Evolutionary conservation across 2,797 vertebrate genomes (phyloP).

Genomic region (Notamacropus eugenii): DNA sequence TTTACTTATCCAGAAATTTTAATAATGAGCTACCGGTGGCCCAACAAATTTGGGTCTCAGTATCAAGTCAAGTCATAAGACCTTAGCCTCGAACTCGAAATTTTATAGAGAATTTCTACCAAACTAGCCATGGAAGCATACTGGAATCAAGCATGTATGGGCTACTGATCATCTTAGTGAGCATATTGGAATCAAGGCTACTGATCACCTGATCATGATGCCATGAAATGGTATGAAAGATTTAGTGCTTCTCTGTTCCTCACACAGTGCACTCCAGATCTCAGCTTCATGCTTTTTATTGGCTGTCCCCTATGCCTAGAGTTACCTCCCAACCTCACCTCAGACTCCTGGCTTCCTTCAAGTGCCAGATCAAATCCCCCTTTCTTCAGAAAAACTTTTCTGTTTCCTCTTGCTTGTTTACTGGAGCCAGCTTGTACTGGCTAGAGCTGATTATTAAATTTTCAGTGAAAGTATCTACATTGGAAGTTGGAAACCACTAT

Average conservation of each 20-base stretch:
- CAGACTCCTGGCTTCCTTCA: not conserved
- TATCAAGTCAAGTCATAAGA: not conserved
- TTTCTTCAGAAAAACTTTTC: not conserved
- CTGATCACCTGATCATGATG: not conserved
- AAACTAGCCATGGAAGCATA: fast-evolving
- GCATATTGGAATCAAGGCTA: too few species aligned
- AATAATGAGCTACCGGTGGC: not conserved
- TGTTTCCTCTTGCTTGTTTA: not conserved
- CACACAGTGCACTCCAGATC: not conserved
- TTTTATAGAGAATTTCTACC: not conserved
- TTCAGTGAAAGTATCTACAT: not conserved
- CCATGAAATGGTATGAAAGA: not conserved
- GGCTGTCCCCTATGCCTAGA: not conserved
- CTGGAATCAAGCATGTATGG: fast-evolving
- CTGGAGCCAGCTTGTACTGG: not conserved
- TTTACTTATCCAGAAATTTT: not conserved
- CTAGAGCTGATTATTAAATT: not conserved
- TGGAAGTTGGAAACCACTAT: not conserved
- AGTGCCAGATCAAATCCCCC: not conserved
- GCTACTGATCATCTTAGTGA: not conserved
- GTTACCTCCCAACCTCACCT: not conserved
- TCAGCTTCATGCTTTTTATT: not conserved
- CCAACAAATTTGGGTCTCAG: not conserved
- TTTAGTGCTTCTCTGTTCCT: not conserved
- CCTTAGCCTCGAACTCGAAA: not conserved